Percentiles rank a stretch among this genome's conserved stretches.
These are phyloP conservation scores for Chloroceryle inda DNA, from an alignment of 2,797 vertebrate genomes.

Conservation along the genomic window DNA sequence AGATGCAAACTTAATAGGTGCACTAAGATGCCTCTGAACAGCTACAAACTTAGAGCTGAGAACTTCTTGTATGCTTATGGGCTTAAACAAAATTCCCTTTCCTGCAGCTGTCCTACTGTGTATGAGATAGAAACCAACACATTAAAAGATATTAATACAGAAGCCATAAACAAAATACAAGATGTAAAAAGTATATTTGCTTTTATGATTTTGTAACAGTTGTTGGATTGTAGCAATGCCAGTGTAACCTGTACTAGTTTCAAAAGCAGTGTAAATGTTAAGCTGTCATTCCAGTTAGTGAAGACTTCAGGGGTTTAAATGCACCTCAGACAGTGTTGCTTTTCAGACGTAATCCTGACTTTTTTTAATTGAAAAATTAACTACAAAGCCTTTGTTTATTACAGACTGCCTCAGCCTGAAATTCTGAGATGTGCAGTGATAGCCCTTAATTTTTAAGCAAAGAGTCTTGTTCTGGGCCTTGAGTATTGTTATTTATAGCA, in stretches of 20 bases:
- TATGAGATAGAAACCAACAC: not conserved
- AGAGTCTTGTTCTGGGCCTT: not conserved
- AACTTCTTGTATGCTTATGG: not conserved
- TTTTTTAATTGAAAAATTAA: not conserved
- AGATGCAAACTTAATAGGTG: not conserved
- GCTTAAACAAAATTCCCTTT: not conserved
- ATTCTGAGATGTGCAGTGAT: not conserved
- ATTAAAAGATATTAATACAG: not conserved
- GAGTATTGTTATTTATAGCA: conserved; percentile 8
- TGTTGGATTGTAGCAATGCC: not conserved
- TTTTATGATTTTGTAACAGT: not conserved
- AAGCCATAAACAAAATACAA: not conserved
- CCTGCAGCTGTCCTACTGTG: not conserved
- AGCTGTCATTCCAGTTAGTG: not conserved
- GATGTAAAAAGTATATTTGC: not conserved
- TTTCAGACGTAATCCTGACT: not conserved
- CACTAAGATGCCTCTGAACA: not conserved
- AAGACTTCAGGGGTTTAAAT: not conserved
- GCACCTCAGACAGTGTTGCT: not conserved
- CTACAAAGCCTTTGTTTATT: not conserved
- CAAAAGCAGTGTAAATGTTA: not conserved
- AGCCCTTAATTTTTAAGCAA: conserved; percentile 15
- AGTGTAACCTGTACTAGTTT: not conserved
- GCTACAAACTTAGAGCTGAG: not conserved
- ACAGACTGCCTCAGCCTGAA: not conserved